phyloP scores from a whole-genome alignment of 2,797 vertebrate species.

The Centropyge bicolor region DNA sequence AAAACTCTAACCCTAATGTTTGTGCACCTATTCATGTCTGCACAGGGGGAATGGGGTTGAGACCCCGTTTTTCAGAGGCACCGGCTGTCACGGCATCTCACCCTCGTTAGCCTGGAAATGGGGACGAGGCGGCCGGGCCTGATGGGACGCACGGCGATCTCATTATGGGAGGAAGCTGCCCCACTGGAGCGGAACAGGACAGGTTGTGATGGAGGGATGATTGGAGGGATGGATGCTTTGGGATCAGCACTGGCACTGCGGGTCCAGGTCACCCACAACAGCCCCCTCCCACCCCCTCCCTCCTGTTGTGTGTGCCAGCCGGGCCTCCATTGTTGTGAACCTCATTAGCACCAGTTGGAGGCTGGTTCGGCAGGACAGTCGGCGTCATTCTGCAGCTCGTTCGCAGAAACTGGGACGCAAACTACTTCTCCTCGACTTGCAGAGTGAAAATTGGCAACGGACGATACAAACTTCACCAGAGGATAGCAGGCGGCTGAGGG shows the following conservation, averaged over 20 bases:
- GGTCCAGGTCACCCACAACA: slow-evolving; percentile 66
- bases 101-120: slow-evolving; percentile 69
- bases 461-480: background rate
- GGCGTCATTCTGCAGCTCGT: slow-evolving; percentile 51
- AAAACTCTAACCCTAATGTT: background rate
- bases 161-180: slow-evolving; percentile 67
- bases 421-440: slow-evolving; percentile 14
- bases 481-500: background rate
- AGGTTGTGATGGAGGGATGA: slow-evolving; percentile 28
- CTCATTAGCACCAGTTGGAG: slow-evolving; percentile 80
- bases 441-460: background rate
- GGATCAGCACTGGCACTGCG: slow-evolving; percentile 24
- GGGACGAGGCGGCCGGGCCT: slow-evolving; percentile 42
- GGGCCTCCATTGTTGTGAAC: slow-evolving; percentile 73
- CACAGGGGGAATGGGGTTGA: background rate
- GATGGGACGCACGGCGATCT: slow-evolving; percentile 49
- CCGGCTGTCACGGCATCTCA: slow-evolving; percentile 45
- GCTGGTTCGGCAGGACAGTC: slow-evolving; percentile 41
- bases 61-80: slow-evolving; percentile 8
- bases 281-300: background rate
- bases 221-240: background rate
- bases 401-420: slow-evolving; percentile 17
- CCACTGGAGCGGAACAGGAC: slow-evolving; percentile 64
- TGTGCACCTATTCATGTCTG: background rate
- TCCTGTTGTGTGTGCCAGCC: slow-evolving; percentile 53